Conservation (phyloP, 1,140 invertebrate genomes). For the Gonioctena quinquepunctata region DNA sequence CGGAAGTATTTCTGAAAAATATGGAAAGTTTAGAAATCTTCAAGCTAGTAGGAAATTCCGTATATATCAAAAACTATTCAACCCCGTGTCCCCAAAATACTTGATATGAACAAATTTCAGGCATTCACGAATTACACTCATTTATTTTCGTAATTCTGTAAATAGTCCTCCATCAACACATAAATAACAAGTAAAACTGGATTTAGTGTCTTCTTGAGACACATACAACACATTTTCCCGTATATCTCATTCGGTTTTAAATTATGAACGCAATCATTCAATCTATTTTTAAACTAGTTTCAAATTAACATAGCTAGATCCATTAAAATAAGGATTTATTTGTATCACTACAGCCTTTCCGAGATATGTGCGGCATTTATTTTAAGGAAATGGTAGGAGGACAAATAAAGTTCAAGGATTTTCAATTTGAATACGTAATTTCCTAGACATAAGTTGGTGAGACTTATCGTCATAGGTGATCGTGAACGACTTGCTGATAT, state of each 20-base stretch:
- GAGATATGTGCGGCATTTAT: neutral
- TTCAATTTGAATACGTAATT: constrained; percentile 10
- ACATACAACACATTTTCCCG: neutral
- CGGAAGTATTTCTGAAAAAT: too few species aligned
- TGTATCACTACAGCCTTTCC: neutral
- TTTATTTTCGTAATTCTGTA: neutral
- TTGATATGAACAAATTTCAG: too few species aligned
- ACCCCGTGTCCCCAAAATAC: too few species aligned
- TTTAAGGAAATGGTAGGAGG: constrained; percentile 12
- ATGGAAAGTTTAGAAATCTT: too few species aligned
- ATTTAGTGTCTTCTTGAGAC: neutral
- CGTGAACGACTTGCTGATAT: too few species aligned
- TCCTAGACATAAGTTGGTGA: too few species aligned
- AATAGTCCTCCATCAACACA: neutral
- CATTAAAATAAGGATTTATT: constrained; percentile 11
- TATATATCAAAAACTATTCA: too few species aligned
- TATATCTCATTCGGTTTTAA: neutral
- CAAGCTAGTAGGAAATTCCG: too few species aligned
- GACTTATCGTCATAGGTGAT: too few species aligned
- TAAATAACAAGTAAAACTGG: neutral
- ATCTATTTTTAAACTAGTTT: constrained; percentile 9
- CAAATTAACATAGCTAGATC: constrained; percentile 4
- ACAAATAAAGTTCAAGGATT: constrained; percentile 10
- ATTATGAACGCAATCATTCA: neutral
- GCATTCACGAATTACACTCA: neutral